A percentile compares a stretch with the other conserved stretches of the same genome.
phyloP scores from a whole-genome alignment of 2,888 invertebrate species.

The Homarus gammarus region DNA sequence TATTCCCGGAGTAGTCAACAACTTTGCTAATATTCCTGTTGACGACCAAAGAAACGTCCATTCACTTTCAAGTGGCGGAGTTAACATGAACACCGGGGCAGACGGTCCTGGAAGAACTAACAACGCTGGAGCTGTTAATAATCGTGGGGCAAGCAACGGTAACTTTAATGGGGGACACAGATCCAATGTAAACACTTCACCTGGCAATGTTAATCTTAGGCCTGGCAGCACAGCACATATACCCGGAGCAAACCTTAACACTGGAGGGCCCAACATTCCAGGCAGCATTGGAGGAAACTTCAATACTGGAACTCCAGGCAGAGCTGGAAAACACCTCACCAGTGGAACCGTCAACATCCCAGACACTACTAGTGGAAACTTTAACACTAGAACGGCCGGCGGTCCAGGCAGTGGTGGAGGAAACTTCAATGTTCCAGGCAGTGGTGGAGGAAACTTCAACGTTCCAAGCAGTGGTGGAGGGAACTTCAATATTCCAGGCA shows the following conservation, averaged over 20 bases:
- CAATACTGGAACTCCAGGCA: neutral
- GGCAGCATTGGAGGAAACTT: neutral
- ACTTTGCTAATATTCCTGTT: neutral
- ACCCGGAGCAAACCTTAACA: neutral
- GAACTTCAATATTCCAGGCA: too few relatives aligned
- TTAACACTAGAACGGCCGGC: neutral
- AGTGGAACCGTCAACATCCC: neutral
- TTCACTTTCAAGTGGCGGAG: neutral
- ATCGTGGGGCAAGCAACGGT: neutral
- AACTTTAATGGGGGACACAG: neutral
- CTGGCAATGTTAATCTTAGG: neutral
- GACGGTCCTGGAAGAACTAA: neutral
- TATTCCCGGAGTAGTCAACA: neutral
- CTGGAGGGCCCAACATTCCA: neutral
- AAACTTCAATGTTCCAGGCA: neutral
- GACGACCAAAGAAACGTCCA: slow-evolving; percentile 19
- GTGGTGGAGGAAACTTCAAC: too few relatives aligned
- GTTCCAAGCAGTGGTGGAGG: too few relatives aligned
- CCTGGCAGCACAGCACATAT: neutral
- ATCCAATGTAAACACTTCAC: neutral
- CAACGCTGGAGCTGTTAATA: neutral
- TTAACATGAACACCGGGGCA: neutral
- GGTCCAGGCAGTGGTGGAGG: too few relatives aligned
- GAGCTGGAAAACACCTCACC: too few relatives aligned
- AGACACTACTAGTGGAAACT: too few relatives aligned